Evolutionary conservation across 2,113 vertebrate genomes (phyloP).

Genomic region (Malurus melanocephalus): DNA sequence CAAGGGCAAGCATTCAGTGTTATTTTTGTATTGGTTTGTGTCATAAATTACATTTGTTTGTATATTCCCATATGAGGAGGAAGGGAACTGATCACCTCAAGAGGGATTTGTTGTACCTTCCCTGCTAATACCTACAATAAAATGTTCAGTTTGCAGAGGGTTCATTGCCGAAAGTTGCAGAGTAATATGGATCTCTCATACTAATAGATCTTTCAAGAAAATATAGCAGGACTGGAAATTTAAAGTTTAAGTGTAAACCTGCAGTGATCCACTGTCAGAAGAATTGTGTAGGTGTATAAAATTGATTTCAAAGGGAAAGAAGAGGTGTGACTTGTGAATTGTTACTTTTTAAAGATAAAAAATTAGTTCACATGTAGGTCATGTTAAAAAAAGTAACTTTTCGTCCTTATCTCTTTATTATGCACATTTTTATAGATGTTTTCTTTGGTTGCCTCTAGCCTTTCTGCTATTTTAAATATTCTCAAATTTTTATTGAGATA

Average conservation of each 20-base stretch:
- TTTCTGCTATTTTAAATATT: slow-evolving; percentile 25
- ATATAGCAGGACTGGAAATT: not conserved
- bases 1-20: not conserved
- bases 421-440: not conserved
- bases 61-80: not conserved
- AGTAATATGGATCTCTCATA: not conserved
- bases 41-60: not conserved
- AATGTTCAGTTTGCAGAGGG: not conserved
- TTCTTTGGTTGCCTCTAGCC: not conserved
- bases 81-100: not conserved
- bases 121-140: not conserved
- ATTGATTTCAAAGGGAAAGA: slow-evolving; percentile 9
- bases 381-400: not conserved
- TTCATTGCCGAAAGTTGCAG: not conserved
- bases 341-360: slow-evolving; percentile 22
- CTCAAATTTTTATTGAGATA: not conserved
- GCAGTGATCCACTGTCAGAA: not conserved
- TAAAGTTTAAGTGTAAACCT: not conserved
- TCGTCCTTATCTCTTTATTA: not conserved
- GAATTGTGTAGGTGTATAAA: slow-evolving; percentile 5
- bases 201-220: not conserved
- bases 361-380: not conserved
- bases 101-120: not conserved
- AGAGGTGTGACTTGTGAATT: slow-evolving; percentile 26
- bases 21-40: not conserved